phyloP scores from a whole-genome alignment of 2,888 invertebrate species.

The Branchinecta sandiegonensis region DNA sequence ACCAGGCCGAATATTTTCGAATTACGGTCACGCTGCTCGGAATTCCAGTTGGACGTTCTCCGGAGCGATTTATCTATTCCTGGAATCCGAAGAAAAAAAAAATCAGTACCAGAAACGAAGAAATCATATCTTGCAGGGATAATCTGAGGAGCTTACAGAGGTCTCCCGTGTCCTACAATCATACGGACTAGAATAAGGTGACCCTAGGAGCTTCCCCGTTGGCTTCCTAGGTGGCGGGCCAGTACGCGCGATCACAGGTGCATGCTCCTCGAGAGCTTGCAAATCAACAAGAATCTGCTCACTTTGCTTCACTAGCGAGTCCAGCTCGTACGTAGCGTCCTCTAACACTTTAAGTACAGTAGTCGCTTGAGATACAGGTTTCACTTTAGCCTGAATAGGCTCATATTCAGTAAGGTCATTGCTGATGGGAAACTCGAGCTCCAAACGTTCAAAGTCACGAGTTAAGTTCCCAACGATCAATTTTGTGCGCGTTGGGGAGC shows the following conservation, averaged over 20 bases:
- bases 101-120: no score
- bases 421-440: neutral
- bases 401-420: neutral
- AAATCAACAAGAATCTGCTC: conserved; percentile 3
- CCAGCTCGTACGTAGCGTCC: conserved; percentile 7
- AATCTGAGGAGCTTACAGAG: neutral
- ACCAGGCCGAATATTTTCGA: no score
- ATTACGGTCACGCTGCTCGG: no score
- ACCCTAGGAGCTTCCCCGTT: neutral
- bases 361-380: neutral
- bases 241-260: neutral
- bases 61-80: no score
- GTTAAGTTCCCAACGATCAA: neutral
- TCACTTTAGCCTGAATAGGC: neutral
- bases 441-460: neutral
- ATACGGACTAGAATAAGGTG: neutral
- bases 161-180: neutral
- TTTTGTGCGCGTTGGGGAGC: neutral
- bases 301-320: conserved; percentile 9
- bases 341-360: neutral
- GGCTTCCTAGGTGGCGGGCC: neutral
- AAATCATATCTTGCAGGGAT: no score
- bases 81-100: no score
- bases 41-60: no score
- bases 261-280: neutral